Conservation (phyloP, 2,888 invertebrate species). For the Diogma glabrata region DNA sequence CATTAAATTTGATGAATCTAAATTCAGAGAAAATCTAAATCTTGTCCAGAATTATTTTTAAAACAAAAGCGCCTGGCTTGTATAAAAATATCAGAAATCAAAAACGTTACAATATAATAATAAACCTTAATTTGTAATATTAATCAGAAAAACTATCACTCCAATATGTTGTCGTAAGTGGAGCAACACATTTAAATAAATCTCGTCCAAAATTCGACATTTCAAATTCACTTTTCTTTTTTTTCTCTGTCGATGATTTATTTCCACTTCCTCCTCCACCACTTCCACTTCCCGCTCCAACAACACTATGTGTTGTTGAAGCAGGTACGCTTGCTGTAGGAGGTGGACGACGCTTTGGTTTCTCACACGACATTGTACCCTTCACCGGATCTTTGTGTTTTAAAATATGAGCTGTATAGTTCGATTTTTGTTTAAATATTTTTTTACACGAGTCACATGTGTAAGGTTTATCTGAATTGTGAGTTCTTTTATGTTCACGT, state of each 20-base stretch:
- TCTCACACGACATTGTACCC: constrained; percentile 5
- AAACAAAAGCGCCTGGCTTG: constrained; percentile 5
- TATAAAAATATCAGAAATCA: no score
- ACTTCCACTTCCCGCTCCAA: not conserved
- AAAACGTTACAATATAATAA: no score
- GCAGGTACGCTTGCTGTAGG: not conserved
- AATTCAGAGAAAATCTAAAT: no score
- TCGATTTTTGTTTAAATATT: constrained; percentile 35
- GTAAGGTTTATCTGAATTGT: constrained; percentile 32
- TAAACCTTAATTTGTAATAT: no score
- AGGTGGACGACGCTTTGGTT: not conserved
- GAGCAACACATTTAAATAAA: constrained; percentile 37
- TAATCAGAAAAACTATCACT: constrained; percentile 39
- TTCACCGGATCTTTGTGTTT: constrained; percentile 28
- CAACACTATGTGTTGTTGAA: not conserved
- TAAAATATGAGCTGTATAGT: constrained; percentile 35
- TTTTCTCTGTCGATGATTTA: not conserved
- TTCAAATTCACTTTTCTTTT: constrained; percentile 20
- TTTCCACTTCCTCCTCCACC: not conserved
- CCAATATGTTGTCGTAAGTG: constrained; percentile 38
- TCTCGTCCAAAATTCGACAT: constrained; percentile 30
- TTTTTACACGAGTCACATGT: constrained; percentile 35
- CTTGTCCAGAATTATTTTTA: no score
- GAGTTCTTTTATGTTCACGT: constrained; percentile 39
- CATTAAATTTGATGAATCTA: no score